A percentile compares a stretch with the other conserved stretches of the same genome.
Evolutionary conservation across 2,113 vertebrate genomes (phyloP).

Genomic region (Pelecanus crispus): DNA sequence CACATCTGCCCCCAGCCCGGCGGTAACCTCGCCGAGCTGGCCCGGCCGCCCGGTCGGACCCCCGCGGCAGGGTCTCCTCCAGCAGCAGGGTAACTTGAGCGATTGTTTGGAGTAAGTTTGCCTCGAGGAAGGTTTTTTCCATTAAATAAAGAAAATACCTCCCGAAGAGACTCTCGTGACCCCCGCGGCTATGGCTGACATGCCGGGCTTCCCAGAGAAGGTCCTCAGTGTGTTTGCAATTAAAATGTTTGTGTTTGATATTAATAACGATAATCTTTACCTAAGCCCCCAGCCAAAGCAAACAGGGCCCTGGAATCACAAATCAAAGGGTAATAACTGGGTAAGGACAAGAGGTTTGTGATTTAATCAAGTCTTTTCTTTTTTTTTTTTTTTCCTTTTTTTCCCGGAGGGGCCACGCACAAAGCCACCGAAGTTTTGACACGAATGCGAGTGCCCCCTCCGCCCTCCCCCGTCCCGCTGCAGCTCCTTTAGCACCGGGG

Average conservation of each 20-base stretch:
- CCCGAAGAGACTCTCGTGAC: slow-evolving; percentile 58
- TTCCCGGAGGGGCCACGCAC: slow-evolving; percentile 5
- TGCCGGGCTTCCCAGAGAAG: slow-evolving; percentile 36
- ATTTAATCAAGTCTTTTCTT: slow-evolving; percentile 44
- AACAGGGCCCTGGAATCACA: slow-evolving; percentile 51
- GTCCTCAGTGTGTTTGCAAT: slow-evolving; percentile 65
- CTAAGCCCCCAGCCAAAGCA: slow-evolving; percentile 63
- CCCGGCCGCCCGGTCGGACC: neutral
- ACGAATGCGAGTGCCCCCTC: neutral
- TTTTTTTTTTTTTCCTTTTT: too few relatives aligned
- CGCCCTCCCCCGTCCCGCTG: neutral
- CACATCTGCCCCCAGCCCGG: neutral
- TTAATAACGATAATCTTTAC: slow-evolving; percentile 72
- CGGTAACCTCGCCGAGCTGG: too few relatives aligned
- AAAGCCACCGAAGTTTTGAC: neutral
- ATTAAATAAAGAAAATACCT: slow-evolving; percentile 70
- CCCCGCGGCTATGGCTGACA: slow-evolving; percentile 33
- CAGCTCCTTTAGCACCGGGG: neutral
- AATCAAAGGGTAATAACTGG: slow-evolving; percentile 52
- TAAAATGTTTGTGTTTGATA: slow-evolving; percentile 72
- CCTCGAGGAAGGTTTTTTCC: slow-evolving; percentile 15
- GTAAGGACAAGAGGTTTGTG: slow-evolving; percentile 37
- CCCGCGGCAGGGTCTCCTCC: neutral
- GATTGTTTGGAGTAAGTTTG: slow-evolving; percentile 53
- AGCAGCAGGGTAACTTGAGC: slow-evolving; percentile 53